These are phyloP conservation scores for Anisognathus igniventris DNA, from an alignment of 2,797 vertebrate genomes.

Conservation along the genomic window DNA sequence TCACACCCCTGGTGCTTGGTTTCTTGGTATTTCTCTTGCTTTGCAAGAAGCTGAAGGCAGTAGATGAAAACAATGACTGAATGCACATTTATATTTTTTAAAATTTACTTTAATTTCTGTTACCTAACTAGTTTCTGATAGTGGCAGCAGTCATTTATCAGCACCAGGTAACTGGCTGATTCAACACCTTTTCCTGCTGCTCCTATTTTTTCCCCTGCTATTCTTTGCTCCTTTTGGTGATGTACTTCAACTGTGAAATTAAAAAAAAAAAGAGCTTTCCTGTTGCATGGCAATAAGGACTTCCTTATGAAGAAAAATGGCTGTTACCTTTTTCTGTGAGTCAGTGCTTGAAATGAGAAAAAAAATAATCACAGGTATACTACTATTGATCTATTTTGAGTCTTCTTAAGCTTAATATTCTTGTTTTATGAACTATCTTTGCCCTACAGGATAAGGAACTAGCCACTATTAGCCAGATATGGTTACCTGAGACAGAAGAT, in stretches of 20 bases:
- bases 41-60: background rate
- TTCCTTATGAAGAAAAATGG: background rate
- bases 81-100: background rate
- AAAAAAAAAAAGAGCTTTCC: background rate
- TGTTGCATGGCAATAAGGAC: background rate
- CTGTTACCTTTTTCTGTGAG: background rate
- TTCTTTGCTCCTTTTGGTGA: background rate
- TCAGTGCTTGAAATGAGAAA: background rate
- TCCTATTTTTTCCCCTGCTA: background rate
- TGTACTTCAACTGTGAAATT: background rate
- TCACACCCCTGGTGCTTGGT: rapidly evolving
- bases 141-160: background rate
- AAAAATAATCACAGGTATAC: background rate
- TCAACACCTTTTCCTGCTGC: background rate
- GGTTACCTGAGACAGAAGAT: background rate
- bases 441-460: too few relatives aligned
- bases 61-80: background rate
- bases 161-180: background rate
- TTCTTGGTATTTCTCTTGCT: background rate
- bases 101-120: background rate
- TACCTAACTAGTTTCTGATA: background rate
- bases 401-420: background rate
- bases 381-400: background rate
- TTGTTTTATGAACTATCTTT: background rate
- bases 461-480: background rate